These are phyloP conservation scores for Acrobasis suavella DNA, from an alignment of 2,888 invertebrate genomes.

Conservation along the genomic window DNA sequence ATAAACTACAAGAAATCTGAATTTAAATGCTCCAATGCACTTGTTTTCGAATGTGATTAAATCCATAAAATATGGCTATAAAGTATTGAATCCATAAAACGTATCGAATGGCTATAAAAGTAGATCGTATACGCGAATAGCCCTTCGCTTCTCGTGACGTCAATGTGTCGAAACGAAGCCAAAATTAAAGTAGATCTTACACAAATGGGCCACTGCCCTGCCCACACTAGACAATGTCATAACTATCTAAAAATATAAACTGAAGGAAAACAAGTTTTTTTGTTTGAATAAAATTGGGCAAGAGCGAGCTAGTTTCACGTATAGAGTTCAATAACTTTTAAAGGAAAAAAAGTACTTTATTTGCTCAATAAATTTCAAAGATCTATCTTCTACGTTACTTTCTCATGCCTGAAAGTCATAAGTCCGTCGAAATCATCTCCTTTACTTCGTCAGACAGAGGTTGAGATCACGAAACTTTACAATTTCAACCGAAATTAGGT, in stretches of 20 bases:
- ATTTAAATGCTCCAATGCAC: background rate
- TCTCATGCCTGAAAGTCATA: too few relatives aligned
- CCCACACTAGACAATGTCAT: conserved; percentile 47
- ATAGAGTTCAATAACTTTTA: background rate
- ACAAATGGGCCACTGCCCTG: conserved; percentile 50
- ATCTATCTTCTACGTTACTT: too few relatives aligned
- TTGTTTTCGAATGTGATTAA: background rate
- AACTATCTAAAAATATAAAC: conserved; percentile 49
- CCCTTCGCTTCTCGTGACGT: conserved; percentile 63
- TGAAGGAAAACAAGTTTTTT: conserved; percentile 32
- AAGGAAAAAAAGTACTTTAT: too few relatives aligned
- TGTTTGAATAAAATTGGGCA: background rate
- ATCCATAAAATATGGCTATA: conserved; percentile 19
- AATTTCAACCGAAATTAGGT: too few relatives aligned
- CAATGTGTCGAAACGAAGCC: conserved; percentile 49
- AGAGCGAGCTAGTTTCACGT: background rate
- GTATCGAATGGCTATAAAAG: conserved; percentile 23
- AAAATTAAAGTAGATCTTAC: conserved; percentile 51
- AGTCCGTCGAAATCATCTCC: too few relatives aligned
- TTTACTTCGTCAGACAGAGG: too few relatives aligned
- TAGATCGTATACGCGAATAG: conserved; percentile 65
- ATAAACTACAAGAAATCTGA: background rate
- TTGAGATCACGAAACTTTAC: too few relatives aligned
- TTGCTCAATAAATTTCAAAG: too few relatives aligned
- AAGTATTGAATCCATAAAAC: conserved; percentile 16